phyloP scores from a whole-genome alignment of 2,888 invertebrate species.

The Tachina lurida region DNA sequence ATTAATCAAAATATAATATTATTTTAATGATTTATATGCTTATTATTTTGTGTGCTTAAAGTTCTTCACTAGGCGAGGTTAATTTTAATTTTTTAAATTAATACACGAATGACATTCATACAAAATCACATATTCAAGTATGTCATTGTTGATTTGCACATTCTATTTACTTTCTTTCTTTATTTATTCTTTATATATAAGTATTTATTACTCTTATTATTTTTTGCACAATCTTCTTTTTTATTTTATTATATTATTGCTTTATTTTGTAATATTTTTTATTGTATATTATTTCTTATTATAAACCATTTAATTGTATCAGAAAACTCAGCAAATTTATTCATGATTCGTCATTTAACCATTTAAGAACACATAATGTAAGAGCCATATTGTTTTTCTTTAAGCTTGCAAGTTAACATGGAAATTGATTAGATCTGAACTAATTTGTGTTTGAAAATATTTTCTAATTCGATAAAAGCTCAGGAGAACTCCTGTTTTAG shows the following conservation, averaged over 20 bases:
- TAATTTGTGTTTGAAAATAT: no score
- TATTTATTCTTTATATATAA: not conserved
- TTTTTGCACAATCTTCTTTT: conserved; percentile 20
- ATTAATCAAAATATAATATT: not conserved
- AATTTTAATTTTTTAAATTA: conserved; percentile 14
- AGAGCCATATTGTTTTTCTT: no score
- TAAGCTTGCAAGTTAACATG: no score
- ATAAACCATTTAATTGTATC: no score
- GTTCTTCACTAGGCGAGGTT: conserved; percentile 26
- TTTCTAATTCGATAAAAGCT: no score
- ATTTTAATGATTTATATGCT: conserved; percentile 14
- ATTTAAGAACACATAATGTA: not conserved
- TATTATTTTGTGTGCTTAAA: conserved; percentile 14
- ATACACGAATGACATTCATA: conserved; percentile 2
- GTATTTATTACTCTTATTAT: no score
- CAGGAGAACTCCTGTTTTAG: no score
- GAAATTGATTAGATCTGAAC: no score
- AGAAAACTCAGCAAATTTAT: no score
- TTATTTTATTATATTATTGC: not conserved
- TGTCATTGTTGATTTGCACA: conserved; percentile 20
- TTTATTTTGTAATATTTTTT: conserved; percentile 3
- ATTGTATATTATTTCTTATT: not conserved
- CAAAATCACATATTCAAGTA: conserved; percentile 9
- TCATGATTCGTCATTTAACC: not conserved
- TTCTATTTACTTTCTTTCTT: not conserved